Base-by-base conservation (phyloP, 2,113 vertebrate genomes). In the Raja brachyura region DNA sequence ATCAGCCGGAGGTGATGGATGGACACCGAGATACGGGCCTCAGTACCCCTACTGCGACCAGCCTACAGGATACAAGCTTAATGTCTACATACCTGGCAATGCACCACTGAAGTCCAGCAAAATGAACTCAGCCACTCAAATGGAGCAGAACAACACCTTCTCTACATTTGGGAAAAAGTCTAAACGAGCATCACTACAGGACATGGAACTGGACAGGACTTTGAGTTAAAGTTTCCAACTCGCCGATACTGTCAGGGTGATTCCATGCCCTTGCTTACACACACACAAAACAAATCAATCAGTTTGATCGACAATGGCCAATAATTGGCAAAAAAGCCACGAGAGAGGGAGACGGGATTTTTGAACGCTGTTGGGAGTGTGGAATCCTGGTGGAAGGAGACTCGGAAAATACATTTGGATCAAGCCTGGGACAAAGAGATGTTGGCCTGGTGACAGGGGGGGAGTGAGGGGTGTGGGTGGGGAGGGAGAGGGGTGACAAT, bases 141-240 rank as follows among this genome's bases (percentile, higher is more conserved):
- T 28, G 33, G 90, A 92, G 33, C 33, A 74, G 39, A 73, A 48
- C 68, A 92, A 3, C 20, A 74, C 90, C 22, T 92, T 92, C 39
- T 92, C 90, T 2, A 92, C 90, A 31, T 92, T 92, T 74, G 90
- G 90, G 39, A 92, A 92, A 54, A 92, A 92, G 25, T 54, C 31
- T 5, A 92, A 92, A 92, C 39, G 11, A 10, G 28, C 20, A 28
- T 70, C 68, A 92, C 14, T n/a, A 28, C 68, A 25, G 4, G 39
- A 73, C 63, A 54, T 14, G 4, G 33, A 74, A 28, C 9, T 5
- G 10, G 90, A 92, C 70, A 92, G 90, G 70, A 92, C 90, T 73
- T 92, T 92, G 68, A 92, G 22, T 73, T 92, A 92, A 92, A 31
- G n/a, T 18, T 22, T 31, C 11, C 86, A 31, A 61, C 54, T 28